phyloP scores from a whole-genome alignment of 2,797 vertebrate species.

The Spinus pinus region DNA sequence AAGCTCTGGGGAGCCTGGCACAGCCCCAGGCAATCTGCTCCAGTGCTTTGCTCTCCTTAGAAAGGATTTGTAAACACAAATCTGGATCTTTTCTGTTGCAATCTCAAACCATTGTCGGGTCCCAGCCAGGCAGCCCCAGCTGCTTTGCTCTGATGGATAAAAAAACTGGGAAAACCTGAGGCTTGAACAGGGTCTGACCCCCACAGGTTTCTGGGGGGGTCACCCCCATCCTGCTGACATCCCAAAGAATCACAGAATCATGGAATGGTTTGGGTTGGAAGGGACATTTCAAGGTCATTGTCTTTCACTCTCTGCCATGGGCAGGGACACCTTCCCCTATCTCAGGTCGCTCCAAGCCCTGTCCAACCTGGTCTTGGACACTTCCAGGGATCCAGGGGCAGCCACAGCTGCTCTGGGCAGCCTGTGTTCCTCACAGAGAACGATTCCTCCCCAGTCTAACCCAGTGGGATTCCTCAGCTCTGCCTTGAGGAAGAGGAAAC shows the following conservation, averaged over 20 bases:
- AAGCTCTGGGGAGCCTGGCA: slow-evolving; percentile 21
- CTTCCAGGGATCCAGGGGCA: background rate
- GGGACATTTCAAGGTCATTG: background rate
- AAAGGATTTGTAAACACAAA: slow-evolving; percentile 57
- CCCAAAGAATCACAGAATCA: background rate
- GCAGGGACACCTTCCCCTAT: accelerated
- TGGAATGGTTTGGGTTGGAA: background rate
- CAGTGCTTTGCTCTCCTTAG: slow-evolving; percentile 29
- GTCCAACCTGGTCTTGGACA: accelerated
- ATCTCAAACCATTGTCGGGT: slow-evolving; percentile 37
- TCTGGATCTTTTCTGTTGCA: slow-evolving; percentile 48
- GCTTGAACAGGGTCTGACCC: background rate
- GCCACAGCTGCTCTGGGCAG: background rate
- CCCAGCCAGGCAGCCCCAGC: background rate
- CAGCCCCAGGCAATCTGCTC: slow-evolving; percentile 48
- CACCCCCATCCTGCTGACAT: background rate
- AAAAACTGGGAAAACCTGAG: slow-evolving; percentile 6
- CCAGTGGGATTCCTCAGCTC: background rate
- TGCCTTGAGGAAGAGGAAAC: background rate
- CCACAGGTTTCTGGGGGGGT: background rate
- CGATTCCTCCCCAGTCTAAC: background rate
- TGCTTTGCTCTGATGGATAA: slow-evolving; percentile 4
- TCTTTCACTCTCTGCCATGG: background rate
- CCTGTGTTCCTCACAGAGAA: background rate
- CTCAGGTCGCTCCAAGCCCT: accelerated